phyloP scores from a whole-genome alignment of 2,113 vertebrate genomes.

The Spermophilus dauricus region DNA sequence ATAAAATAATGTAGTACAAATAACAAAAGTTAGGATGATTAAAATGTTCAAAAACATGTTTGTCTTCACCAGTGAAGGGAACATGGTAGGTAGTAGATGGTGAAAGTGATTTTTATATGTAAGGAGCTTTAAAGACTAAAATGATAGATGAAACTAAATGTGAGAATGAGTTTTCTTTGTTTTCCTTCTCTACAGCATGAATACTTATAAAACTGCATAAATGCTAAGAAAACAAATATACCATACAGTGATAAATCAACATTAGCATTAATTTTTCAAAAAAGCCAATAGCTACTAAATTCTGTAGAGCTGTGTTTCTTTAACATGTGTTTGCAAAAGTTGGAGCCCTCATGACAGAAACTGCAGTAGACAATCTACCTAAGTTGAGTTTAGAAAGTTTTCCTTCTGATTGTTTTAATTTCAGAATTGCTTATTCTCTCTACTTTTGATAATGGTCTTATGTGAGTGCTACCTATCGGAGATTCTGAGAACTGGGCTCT shows the following conservation, averaged over 20 bases:
- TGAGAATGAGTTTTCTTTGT: neutral
- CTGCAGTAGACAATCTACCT: accelerated
- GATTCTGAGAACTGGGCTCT: neutral
- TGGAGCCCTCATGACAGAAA: neutral
- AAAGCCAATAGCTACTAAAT: neutral
- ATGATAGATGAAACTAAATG: neutral
- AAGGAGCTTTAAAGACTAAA: constrained; percentile 16
- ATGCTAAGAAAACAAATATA: neutral
- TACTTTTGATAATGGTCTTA: neutral
- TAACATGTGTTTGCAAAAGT: neutral
- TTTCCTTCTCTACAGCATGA: neutral
- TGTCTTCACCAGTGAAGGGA: neutral
- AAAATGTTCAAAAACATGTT: neutral
- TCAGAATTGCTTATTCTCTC: neutral
- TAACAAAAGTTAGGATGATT: neutral
- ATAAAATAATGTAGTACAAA: neutral
- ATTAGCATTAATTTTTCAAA: neutral
- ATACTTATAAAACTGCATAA: neutral
- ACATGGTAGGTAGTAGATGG: neutral
- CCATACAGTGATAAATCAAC: neutral
- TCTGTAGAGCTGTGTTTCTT: neutral
- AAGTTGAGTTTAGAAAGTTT: neutral
- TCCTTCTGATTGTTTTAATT: constrained; percentile 37
- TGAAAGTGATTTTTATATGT: neutral
- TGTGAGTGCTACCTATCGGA: no score